Conservation (phyloP, 1,140 invertebrate species). For the Zaprionus capensis region DNA sequence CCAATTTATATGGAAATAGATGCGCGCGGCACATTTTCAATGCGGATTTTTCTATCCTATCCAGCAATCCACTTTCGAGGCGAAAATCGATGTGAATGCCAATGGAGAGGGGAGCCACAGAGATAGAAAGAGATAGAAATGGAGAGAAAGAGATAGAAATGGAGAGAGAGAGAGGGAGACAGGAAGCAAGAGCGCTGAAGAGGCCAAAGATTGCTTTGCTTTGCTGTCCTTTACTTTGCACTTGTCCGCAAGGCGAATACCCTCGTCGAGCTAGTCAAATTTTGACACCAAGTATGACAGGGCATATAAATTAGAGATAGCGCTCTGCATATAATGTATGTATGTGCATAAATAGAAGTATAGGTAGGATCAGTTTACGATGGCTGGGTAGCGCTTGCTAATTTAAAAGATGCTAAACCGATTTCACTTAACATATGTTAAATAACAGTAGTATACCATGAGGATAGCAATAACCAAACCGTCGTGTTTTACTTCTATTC, state of each 20-base stretch:
- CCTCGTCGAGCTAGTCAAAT: conserved; percentile 13
- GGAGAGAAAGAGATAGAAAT: not conserved
- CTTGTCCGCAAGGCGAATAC: conserved; percentile 29
- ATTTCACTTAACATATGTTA: not conserved
- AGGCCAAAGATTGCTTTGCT: conserved; percentile 52
- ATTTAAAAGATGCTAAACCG: not conserved
- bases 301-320: not conserved
- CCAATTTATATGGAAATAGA: conserved; percentile 81
- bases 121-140: not conserved
- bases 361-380: not conserved
- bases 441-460: not conserved
- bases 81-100: conserved; percentile 53
- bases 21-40: conserved; percentile 78
- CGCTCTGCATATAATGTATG: not conserved
- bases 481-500: too few relatives aligned
- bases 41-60: conserved; percentile 56
- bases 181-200: not conserved
- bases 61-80: conserved; percentile 48
- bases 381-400: not conserved
- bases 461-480: not conserved
- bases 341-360: too few relatives aligned
- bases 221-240: conserved; percentile 34
- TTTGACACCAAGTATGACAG: not conserved
- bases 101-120: conserved; percentile 21
- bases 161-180: not conserved